phyloP scores from a whole-genome alignment of 2,888 invertebrate species.

The Molorchus minor region DNA sequence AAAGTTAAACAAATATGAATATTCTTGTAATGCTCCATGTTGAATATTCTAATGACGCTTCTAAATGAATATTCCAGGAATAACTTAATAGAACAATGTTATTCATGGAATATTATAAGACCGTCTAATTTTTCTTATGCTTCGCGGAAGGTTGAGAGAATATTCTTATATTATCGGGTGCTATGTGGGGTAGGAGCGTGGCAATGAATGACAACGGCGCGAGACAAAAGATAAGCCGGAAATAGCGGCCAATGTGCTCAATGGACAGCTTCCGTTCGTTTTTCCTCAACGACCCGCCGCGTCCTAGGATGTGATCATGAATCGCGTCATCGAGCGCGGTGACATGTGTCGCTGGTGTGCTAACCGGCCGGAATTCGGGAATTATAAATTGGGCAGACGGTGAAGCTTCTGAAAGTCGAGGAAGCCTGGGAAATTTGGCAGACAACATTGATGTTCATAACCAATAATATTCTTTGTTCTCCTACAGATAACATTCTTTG shows the following conservation, averaged over 20 bases:
- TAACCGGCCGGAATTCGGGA: constrained; percentile 9
- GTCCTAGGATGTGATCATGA: constrained; percentile 13
- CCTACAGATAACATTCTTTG: too few relatives aligned
- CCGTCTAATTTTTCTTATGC: too few relatives aligned
- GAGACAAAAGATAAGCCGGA: constrained; percentile 46
- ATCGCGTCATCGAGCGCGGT: constrained; percentile 11
- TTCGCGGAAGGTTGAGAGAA: too few relatives aligned
- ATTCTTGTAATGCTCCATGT: too few relatives aligned
- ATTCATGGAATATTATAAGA: too few relatives aligned
- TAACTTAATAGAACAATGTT: too few relatives aligned
- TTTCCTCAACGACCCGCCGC: constrained; percentile 13
- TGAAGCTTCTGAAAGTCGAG: background rate
- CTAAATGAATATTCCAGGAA: too few relatives aligned
- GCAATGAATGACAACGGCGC: constrained; percentile 47
- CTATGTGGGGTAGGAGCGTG: constrained; percentile 43
- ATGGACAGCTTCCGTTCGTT: constrained; percentile 49
- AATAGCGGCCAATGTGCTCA: constrained; percentile 46
- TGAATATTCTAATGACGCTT: too few relatives aligned
- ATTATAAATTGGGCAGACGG: background rate
- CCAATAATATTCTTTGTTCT: too few relatives aligned
- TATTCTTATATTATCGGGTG: too few relatives aligned
- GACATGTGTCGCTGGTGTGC: constrained; percentile 9
- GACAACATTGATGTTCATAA: too few relatives aligned
- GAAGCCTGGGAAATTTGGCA: background rate
- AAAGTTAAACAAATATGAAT: too few relatives aligned